Evolutionary conservation across 2,888 invertebrate species (phyloP).

Genomic region (Tinea trinotella): DNA sequence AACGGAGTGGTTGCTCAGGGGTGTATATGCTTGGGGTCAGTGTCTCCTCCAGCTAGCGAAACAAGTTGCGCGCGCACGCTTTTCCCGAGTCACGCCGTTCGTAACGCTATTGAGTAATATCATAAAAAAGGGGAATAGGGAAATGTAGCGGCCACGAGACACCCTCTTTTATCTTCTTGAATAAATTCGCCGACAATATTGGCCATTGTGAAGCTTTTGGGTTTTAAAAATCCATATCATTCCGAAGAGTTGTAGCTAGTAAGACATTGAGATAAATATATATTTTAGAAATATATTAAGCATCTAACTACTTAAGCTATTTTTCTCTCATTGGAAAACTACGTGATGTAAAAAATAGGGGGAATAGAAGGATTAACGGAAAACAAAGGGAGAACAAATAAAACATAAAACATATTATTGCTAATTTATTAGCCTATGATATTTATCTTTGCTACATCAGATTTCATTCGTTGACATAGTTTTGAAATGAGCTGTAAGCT

Average conservation of each 20-base stretch:
- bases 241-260: no score
- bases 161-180: constrained; percentile 7
- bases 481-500: constrained; percentile 66
- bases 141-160: constrained; percentile 10
- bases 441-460: constrained; percentile 69
- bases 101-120: constrained; percentile 10
- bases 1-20: constrained; percentile 1
- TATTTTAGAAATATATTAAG: no score
- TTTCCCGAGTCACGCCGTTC: constrained; percentile 10
- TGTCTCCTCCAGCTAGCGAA: not conserved
- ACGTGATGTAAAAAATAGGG: no score
- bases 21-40: not conserved
- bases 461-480: constrained; percentile 73
- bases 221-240: constrained; percentile 1
- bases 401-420: constrained; percentile 64
- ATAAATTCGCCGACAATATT: constrained; percentile 8
- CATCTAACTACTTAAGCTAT: no score
- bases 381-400: constrained; percentile 31
- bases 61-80: constrained; percentile 9
- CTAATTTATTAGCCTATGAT: constrained; percentile 66
- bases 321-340: no score
- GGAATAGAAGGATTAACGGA: no score
- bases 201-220: constrained; percentile 1
- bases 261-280: no score
- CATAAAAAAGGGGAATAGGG: constrained; percentile 9